A percentile compares a stretch with the other conserved stretches of the same genome.
Conservation (phyloP, 2,888 invertebrate genomes). For the Leucozona laternaria region DNA sequence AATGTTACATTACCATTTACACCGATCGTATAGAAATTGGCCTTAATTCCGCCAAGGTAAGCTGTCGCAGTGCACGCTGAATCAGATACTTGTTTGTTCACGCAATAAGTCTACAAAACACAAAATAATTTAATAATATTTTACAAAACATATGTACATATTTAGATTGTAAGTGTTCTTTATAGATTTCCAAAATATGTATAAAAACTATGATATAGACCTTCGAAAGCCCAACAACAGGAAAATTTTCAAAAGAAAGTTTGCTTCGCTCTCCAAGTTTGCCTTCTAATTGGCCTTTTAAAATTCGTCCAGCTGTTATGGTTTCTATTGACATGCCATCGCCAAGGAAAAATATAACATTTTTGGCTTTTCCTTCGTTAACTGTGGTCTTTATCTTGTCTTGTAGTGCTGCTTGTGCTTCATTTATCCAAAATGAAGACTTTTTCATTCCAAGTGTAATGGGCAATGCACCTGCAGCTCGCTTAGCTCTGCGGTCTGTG, state of each 20-base stretch:
- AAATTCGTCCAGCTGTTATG: conserved; percentile 87
- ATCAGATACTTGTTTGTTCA: conserved; percentile 89
- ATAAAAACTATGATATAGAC: conserved; percentile 83
- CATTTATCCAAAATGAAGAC: conserved; percentile 79
- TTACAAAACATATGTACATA: too few species aligned
- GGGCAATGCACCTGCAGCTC: conserved; percentile 26
- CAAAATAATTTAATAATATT: neutral
- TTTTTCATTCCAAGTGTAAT: conserved; percentile 42
- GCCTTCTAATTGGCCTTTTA: conserved; percentile 86
- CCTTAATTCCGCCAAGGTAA: conserved; percentile 89
- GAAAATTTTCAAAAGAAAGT: conserved; percentile 87
- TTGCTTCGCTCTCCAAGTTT: conserved; percentile 86
- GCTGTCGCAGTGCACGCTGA: conserved; percentile 90
- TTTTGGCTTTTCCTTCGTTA: conserved; percentile 83
- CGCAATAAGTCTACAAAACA: conserved; percentile 85
- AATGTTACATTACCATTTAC: conserved; percentile 88
- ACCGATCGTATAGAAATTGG: conserved; percentile 88
- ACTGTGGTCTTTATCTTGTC: conserved; percentile 78
- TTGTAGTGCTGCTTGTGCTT: conserved; percentile 79
- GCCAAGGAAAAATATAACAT: conserved; percentile 81
- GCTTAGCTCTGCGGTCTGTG: conserved; percentile 13
- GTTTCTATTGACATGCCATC: conserved; percentile 91
- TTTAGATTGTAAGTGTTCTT: too few species aligned
- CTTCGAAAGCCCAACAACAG: conserved; percentile 87
- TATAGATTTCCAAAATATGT: conserved; percentile 2